These are phyloP conservation scores for Bubo bubo DNA, from an alignment of 2,113 vertebrate genomes.

Conservation along the genomic window DNA sequence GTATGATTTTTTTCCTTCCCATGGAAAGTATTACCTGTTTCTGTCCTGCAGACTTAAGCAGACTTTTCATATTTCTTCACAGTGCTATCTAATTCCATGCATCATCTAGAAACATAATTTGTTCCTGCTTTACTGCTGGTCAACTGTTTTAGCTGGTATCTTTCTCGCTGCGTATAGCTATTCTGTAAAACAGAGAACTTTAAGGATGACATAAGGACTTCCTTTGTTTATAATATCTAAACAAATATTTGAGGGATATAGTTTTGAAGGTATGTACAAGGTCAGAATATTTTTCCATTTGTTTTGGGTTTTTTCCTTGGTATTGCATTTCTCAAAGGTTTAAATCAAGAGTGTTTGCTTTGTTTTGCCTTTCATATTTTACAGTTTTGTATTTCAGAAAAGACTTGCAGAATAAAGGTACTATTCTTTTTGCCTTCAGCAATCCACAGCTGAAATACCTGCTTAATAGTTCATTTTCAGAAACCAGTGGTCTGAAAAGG, in stretches of 20 bases:
- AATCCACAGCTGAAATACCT: neutral
- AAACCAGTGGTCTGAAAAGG: slow-evolving; percentile 3
- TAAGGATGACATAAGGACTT: neutral
- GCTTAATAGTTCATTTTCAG: slow-evolving; percentile 28
- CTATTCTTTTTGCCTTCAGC: slow-evolving; percentile 1
- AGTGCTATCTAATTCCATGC: neutral
- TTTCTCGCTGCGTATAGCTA: neutral
- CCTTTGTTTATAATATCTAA: neutral
- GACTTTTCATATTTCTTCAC: neutral
- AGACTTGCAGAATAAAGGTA: neutral
- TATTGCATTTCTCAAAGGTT: neutral
- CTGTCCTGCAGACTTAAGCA: neutral
- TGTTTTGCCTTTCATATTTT: slow-evolving; percentile 26
- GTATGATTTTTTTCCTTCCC: neutral
- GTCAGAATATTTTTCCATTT: neutral
- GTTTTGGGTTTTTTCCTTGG: neutral
- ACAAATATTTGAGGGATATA: slow-evolving; percentile 22
- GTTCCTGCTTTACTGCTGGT: neutral
- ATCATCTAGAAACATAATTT: neutral
- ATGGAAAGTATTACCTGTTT: neutral
- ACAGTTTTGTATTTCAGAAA: neutral
- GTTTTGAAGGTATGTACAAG: neutral
- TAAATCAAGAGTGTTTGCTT: neutral
- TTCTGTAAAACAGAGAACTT: neutral
- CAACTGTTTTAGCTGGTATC: neutral